A percentile compares a stretch with the other conserved stretches of the same genome.
Conservation (phyloP, 2,113 vertebrate species). For the Daphoenositta chrysoptera region DNA sequence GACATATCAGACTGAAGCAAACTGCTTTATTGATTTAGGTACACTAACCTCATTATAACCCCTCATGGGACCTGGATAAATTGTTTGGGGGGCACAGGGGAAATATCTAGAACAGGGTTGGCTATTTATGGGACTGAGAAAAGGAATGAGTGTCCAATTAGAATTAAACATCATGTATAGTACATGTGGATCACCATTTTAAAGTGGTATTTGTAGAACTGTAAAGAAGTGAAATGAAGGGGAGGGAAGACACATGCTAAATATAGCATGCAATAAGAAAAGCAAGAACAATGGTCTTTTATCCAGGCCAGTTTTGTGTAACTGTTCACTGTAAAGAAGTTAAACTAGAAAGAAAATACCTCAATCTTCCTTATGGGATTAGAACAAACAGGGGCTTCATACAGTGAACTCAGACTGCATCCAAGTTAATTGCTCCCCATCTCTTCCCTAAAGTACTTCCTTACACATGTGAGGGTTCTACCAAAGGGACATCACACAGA, state of each 20-base stretch:
- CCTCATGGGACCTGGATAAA: background rate
- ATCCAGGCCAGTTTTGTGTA: conserved; percentile 6
- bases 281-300: conserved; percentile 5
- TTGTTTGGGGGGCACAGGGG: background rate
- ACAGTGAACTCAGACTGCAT: background rate
- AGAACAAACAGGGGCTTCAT: background rate
- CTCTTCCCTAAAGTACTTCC: background rate
- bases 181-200: background rate
- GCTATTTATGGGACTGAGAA: background rate
- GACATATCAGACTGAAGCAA: background rate
- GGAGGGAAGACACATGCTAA: conserved; percentile 24
- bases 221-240: background rate
- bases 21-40: background rate
- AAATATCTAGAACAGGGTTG: background rate
- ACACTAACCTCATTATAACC: background rate
- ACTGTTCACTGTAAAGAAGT: background rate
- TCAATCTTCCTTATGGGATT: background rate
- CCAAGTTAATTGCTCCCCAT: background rate
- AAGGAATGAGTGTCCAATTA: background rate
- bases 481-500: background rate
- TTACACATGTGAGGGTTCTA: background rate
- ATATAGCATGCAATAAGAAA: conserved; percentile 28
- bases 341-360: background rate
- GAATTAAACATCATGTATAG: background rate
- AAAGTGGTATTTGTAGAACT: background rate